Conservation (phyloP, 2,113 vertebrate species). For the Columba janthina region DNA sequence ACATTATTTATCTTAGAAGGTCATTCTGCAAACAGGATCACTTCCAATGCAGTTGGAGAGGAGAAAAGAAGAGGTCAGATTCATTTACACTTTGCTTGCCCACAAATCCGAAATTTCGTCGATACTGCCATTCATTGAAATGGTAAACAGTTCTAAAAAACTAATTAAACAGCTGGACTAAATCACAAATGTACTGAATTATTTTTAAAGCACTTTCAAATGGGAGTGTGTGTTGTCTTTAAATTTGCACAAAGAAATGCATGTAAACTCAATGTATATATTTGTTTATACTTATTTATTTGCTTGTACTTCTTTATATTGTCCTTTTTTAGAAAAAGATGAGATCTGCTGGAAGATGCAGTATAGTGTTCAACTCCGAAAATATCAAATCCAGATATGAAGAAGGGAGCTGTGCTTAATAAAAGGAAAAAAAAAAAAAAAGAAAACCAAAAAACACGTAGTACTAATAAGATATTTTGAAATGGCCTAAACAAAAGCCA, state of each 20-base stretch:
- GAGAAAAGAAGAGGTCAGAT: not conserved
- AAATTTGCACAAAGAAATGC: not conserved
- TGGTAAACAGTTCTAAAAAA: conserved; percentile 4
- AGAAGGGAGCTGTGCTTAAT: rapidly evolving
- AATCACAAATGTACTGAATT: conserved; percentile 24
- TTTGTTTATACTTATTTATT: not conserved
- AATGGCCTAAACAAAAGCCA: not conserved
- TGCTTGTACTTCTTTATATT: not conserved
- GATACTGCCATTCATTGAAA: conserved; percentile 45
- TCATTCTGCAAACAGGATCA: not conserved
- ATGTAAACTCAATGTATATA: rapidly evolving
- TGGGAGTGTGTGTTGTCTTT: not conserved
- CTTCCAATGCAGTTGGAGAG: not conserved
- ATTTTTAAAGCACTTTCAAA: conserved; percentile 13
- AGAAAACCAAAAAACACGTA: too few species aligned
- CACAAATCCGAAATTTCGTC: conserved; percentile 28
- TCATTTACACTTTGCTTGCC: conserved; percentile 16
- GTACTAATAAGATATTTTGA: not conserved
- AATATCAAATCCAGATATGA: not conserved
- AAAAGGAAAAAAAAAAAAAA: not conserved
- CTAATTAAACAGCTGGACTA: conserved; percentile 53
- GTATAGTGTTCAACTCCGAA: not conserved
- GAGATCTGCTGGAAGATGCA: not conserved
- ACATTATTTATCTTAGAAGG: conserved; percentile 39
- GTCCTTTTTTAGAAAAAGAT: not conserved